Evolutionary conservation across 2,888 invertebrate genomes (phyloP), one percentile per base, ranked within the genome.

Genomic region (Patella caerulea): DNA sequence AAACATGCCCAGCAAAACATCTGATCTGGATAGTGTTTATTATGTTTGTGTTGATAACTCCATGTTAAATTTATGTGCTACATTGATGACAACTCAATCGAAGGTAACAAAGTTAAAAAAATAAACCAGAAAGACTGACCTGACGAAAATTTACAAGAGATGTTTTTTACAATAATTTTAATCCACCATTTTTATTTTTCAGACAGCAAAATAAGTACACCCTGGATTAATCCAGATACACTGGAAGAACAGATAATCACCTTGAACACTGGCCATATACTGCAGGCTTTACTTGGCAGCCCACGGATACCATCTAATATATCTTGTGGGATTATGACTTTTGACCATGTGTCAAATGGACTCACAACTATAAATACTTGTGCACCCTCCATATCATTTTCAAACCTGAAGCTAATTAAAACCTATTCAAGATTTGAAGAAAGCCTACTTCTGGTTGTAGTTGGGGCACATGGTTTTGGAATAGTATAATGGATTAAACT

Each of bases 341-440:
- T 65, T 65, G n/a, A 9, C n/a, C 65, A 65, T 24, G 19, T 19
- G 12, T 65, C 65, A 65, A 19, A n/a, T 65, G 65, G 19, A 65
- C n/a, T 65, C 24, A 65, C 65, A 65, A 65, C 19, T 65, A 15
- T 65, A 65, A 65, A 65, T 65, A 65, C 65, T n/a, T 65, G 65
- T 65, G 65, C 65, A 65, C 65, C 19, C 19, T 65, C 65, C 24
- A 65, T 65, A 65, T 19, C 12, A 19, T 65, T 19, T 19, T 19
- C n/a, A 12, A 19, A 24, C 65, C 7, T 12, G 24, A 65, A 65
- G 24, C n/a, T 19, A 14, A n/a, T 65, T 24, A 24, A 65, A 65
- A 11, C 19, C 7, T 19, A 65, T 65, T 19, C n/a, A 0, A 24
- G 24, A 65, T 65, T 65, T 65, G 65, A 65, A 14, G 19, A 65